Evolutionary conservation across 2,888 invertebrate species (phyloP).

Genomic region (Pherbina coryleti): DNA sequence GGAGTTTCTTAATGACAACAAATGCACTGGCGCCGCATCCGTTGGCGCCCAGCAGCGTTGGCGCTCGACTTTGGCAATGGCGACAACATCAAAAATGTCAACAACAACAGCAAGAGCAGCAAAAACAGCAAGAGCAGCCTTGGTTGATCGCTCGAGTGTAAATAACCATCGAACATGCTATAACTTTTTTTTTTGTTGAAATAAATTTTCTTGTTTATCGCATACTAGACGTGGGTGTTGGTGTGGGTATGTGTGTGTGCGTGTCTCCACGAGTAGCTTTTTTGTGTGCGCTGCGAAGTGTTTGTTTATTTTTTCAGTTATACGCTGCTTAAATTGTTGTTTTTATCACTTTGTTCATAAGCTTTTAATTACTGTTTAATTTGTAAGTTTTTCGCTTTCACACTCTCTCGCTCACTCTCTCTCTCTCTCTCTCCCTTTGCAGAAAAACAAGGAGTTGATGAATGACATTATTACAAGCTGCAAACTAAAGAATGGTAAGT

Average conservation of each 20-base stretch:
- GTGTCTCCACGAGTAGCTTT: not conserved
- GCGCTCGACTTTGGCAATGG: slow-evolving; percentile 40
- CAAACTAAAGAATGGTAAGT: slow-evolving; percentile 78
- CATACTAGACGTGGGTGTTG: not conserved
- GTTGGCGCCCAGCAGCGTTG: slow-evolving; percentile 48
- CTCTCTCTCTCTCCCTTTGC: slow-evolving; percentile 69
- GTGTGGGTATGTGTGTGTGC: not conserved
- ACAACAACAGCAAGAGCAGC: slow-evolving; percentile 24
- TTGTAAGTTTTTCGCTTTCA: not conserved
- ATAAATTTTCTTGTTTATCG: not conserved
- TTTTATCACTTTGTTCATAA: not conserved
- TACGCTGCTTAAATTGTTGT: not conserved
- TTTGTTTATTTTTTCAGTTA: slow-evolving; percentile 40
- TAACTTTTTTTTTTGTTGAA: not conserved
- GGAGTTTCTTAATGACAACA: slow-evolving; percentile 44
- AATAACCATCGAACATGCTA: not conserved
- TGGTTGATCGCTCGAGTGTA: slow-evolving; percentile 19
- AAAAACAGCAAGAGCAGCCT: slow-evolving; percentile 3
- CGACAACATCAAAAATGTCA: slow-evolving; percentile 2
- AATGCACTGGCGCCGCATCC: slow-evolving; percentile 25
- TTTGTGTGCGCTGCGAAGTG: not conserved
- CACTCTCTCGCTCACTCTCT: slow-evolving; percentile 29
- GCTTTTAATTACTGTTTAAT: slow-evolving; percentile 14
- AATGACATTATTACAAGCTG: slow-evolving; percentile 78
- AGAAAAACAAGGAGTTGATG: slow-evolving; percentile 84